Conservation (phyloP, 2,113 vertebrate species). For the Hoplias malabaricus region DNA sequence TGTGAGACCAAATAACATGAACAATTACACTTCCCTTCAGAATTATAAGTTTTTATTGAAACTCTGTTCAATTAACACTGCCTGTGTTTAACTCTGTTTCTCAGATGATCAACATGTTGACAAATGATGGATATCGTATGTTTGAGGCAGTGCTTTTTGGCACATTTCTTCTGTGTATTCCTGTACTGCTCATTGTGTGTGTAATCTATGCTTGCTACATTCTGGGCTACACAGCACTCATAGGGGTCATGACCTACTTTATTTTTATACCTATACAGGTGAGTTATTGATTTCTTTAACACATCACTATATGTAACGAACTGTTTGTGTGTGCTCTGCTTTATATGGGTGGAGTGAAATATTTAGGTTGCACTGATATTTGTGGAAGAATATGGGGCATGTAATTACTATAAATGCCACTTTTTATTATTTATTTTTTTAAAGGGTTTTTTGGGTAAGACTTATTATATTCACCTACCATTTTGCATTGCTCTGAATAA, state of each 20-base stretch:
- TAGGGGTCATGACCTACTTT: constrained; percentile 67
- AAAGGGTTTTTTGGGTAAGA: no score
- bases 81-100: constrained; percentile 28
- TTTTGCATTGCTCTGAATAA: no score
- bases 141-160: constrained; percentile 76
- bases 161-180: constrained; percentile 66
- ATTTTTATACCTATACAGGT: constrained; percentile 79
- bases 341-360: no score
- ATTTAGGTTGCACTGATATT: no score
- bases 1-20: no score
- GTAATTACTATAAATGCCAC: no score
- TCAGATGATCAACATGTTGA: constrained; percentile 79
- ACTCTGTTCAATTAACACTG: not conserved
- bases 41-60: not conserved
- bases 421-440: no score
- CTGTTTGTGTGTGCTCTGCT: no score
- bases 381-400: no score
- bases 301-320: no score
- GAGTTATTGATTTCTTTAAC: not conserved
- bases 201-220: constrained; percentile 70
- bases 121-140: constrained; percentile 75
- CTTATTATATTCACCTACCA: no score
- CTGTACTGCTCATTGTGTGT: constrained; percentile 67
- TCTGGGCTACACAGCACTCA: constrained; percentile 76
- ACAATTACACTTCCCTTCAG: no score